These are phyloP conservation scores for Triplophysa tibetana DNA, from an alignment of 2,113 vertebrate genomes.

Conservation along the genomic window DNA sequence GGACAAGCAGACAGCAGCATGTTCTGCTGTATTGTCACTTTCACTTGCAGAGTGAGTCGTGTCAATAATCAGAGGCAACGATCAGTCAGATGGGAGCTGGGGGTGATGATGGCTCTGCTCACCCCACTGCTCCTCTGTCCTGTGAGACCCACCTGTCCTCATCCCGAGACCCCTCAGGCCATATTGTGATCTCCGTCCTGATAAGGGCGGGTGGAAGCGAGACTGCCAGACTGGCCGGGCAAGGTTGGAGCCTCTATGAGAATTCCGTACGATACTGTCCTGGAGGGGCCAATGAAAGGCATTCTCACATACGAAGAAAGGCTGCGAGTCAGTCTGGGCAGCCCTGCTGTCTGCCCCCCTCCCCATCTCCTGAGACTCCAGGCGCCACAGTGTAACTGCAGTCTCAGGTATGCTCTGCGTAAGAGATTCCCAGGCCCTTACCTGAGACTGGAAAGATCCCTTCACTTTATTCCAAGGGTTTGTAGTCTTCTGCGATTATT, in stretches of 20 bases:
- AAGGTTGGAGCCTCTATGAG: slow-evolving; percentile 60
- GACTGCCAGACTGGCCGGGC: slow-evolving; percentile 67
- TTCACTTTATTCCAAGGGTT: slow-evolving; percentile 26
- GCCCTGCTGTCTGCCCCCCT: slow-evolving; percentile 72
- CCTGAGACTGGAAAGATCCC: slow-evolving; percentile 58
- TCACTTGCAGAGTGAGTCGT: slow-evolving; percentile 66
- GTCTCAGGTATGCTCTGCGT: slow-evolving; percentile 85
- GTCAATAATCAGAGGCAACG: slow-evolving; percentile 67
- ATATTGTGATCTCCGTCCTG: slow-evolving; percentile 64
- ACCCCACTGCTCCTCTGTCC: slow-evolving; percentile 45
- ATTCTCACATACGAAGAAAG: slow-evolving; percentile 67
- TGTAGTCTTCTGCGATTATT: slow-evolving; percentile 42
- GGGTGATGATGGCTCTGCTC: slow-evolving; percentile 59
- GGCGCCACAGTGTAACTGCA: slow-evolving; percentile 86
- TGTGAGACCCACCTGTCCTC: slow-evolving; percentile 35
- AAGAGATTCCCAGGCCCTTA: slow-evolving; percentile 75
- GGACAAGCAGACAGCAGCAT: slow-evolving; percentile 55
- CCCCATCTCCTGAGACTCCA: slow-evolving; percentile 72
- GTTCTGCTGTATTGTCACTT: slow-evolving; percentile 71
- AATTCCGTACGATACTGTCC: slow-evolving; percentile 68
- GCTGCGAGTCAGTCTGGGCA: slow-evolving; percentile 70
- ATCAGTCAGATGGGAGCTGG: slow-evolving; percentile 57
- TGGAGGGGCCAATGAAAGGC: slow-evolving; percentile 74
- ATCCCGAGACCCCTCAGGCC: slow-evolving; percentile 61
- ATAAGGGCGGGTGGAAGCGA: slow-evolving; percentile 65